A percentile compares a stretch with the other conserved stretches of the same genome.
Evolutionary conservation across 35 echinoderm and acorn worm genomes (phyloP).

Genomic region (Eucidaris tribuloides): DNA sequence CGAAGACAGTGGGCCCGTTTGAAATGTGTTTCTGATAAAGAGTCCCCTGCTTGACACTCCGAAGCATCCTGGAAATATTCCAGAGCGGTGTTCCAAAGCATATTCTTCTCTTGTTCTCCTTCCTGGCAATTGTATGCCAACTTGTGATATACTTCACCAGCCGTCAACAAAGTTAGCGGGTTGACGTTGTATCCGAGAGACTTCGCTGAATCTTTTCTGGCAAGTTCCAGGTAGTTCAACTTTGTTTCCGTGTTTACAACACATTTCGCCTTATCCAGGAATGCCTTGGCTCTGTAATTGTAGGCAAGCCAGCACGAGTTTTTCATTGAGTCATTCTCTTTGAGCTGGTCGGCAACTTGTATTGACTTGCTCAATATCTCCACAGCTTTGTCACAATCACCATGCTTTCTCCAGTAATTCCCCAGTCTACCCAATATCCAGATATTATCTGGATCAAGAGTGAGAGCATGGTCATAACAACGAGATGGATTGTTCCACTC

Average conservation of each 20-base stretch:
- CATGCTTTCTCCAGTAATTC: background rate
- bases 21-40: background rate
- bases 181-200: background rate
- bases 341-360: background rate
- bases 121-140: background rate
- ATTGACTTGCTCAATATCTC: background rate
- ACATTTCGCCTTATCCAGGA: background rate
- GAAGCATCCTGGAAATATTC: conserved; percentile 1
- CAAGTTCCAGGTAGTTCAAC: background rate
- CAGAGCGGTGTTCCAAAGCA: too few relatives aligned
- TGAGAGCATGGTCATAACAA: background rate
- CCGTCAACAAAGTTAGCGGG: background rate
- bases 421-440: background rate
- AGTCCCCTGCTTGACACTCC: background rate
- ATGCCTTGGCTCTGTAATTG: background rate
- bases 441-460: background rate
- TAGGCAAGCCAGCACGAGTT: background rate
- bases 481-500: background rate
- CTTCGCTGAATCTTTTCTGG: background rate
- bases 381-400: background rate
- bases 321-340: background rate
- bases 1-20: conserved; percentile 10
- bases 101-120: background rate
- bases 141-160: background rate
- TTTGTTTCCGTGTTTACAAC: background rate